A percentile compares a stretch with the other conserved stretches of the same genome.
These are phyloP conservation scores for Rotaria magnacalcarata DNA, from an alignment of 2,888 invertebrate species.

Conservation along the genomic window DNA sequence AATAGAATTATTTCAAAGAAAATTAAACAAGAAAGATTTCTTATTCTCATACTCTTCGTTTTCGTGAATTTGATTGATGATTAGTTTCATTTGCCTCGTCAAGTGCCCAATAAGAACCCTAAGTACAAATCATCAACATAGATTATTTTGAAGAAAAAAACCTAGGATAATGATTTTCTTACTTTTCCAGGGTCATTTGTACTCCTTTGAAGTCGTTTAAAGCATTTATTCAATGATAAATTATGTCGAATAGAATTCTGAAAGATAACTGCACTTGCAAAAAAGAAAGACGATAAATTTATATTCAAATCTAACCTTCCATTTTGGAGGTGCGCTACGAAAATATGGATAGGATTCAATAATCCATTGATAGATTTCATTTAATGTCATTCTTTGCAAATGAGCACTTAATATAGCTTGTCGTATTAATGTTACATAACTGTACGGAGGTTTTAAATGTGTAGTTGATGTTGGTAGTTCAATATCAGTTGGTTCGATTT, in stretches of 20 bases:
- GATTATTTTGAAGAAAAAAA: neutral
- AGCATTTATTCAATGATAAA: conserved; percentile 70
- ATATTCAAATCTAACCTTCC: conserved; percentile 65
- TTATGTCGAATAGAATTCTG: conserved; percentile 73
- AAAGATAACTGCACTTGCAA: conserved; percentile 51
- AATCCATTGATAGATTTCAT: conserved; percentile 72
- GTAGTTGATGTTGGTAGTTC: conserved; percentile 50
- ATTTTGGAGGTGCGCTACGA: conserved; percentile 68
- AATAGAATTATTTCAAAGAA: neutral
- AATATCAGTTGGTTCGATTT: conserved; percentile 49
- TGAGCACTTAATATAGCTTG: conserved; percentile 68
- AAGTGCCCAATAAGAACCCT: conserved; percentile 62
- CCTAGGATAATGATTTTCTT: neutral
- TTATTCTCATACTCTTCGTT: neutral
- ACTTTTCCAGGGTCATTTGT: conserved; percentile 72
- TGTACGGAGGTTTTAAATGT: conserved; percentile 59
- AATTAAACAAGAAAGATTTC: neutral
- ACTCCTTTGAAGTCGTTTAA: conserved; percentile 69
- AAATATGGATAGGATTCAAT: conserved; percentile 71
- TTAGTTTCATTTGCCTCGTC: conserved; percentile 49
- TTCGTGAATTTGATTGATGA: neutral
- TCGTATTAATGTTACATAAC: conserved; percentile 70
- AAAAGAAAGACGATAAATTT: neutral
- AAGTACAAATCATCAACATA: conserved; percentile 47
- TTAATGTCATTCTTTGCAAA: conserved; percentile 70